Conservation (phyloP, 2,888 invertebrate species). For the Ctenicera cuprea region DNA sequence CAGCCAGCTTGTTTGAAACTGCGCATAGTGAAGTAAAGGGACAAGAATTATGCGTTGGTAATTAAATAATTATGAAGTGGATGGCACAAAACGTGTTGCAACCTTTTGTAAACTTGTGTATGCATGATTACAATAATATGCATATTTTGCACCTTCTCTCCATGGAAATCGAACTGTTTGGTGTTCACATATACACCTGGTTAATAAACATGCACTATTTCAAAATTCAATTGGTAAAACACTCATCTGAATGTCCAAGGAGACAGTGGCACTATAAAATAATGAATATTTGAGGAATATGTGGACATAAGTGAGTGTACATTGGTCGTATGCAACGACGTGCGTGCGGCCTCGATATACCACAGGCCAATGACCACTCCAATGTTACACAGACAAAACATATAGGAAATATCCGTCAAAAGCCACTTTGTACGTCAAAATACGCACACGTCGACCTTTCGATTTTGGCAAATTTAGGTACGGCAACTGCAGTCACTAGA, state of each 20-base stretch:
- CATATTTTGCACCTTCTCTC: slow-evolving; percentile 37
- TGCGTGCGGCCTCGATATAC: slow-evolving; percentile 69
- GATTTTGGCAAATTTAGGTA: slow-evolving; percentile 14
- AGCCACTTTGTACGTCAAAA: slow-evolving; percentile 23
- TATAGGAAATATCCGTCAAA: slow-evolving; percentile 44
- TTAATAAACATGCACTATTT: slow-evolving; percentile 62
- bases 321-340: slow-evolving; percentile 59
- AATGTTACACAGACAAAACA: slow-evolving; percentile 67
- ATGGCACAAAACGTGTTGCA: slow-evolving; percentile 33
- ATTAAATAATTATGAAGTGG: slow-evolving; percentile 31
- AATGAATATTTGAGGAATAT: slow-evolving; percentile 51
- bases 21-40: not conserved
- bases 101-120: slow-evolving; percentile 19
- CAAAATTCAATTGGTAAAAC: slow-evolving; percentile 64
- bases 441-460: slow-evolving; percentile 32
- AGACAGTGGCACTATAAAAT: slow-evolving; percentile 61
- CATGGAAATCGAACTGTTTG: slow-evolving; percentile 27
- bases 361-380: slow-evolving; percentile 69
- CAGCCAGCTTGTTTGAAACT: not conserved
- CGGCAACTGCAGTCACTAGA: not conserved
- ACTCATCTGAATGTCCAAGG: slow-evolving; percentile 64
- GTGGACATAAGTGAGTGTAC: slow-evolving; percentile 54
- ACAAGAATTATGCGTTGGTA: slow-evolving; percentile 14
- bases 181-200: slow-evolving; percentile 58
- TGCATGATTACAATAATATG: slow-evolving; percentile 36